A percentile compares a stretch with the other conserved stretches of the same genome.
Evolutionary conservation across 1,140 invertebrate genomes (phyloP).

Genomic region (Palaemon carinicauda): DNA sequence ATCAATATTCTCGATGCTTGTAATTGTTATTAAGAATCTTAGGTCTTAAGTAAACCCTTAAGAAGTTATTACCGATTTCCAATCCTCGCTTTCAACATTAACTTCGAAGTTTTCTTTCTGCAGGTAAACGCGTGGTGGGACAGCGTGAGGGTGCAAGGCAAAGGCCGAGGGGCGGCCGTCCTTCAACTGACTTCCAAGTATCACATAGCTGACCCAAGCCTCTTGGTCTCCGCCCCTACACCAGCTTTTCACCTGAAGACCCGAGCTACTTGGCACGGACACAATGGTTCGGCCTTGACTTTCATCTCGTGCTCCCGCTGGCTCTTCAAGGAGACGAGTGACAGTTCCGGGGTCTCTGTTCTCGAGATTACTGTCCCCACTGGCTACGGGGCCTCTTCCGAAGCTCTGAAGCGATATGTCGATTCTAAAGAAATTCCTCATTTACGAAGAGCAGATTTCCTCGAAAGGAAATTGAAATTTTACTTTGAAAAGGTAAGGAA

Average conservation of each 20-base stretch:
- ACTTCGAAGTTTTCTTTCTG: constrained; percentile 36
- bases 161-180: constrained; percentile 90
- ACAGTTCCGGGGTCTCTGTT: constrained; percentile 89
- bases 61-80: too few species aligned
- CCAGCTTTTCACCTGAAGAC: constrained; percentile 78
- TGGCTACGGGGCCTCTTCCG: constrained; percentile 92
- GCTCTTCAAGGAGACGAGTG: constrained; percentile 79
- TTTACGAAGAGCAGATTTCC: constrained; percentile 84
- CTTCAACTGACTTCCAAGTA: constrained; percentile 94
- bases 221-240: constrained; percentile 85
- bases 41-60: too few species aligned
- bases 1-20: too few species aligned
- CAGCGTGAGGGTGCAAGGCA: constrained; percentile 86
- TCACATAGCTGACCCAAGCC: constrained; percentile 87
- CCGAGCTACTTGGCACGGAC: constrained; percentile 79
- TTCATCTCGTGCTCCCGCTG: constrained; percentile 74
- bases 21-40: too few species aligned
- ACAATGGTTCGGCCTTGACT: constrained; percentile 92
- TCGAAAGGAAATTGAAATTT: constrained; percentile 84
- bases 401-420: constrained; percentile 85
- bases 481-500: constrained; percentile 91
- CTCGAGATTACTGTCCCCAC: constrained; percentile 91
- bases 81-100: too few species aligned
- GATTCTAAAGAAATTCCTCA: constrained; percentile 76
- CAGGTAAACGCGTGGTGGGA: constrained; percentile 92